Conservation (phyloP, 2,113 vertebrate genomes). For the Syngnathus floridae region DNA sequence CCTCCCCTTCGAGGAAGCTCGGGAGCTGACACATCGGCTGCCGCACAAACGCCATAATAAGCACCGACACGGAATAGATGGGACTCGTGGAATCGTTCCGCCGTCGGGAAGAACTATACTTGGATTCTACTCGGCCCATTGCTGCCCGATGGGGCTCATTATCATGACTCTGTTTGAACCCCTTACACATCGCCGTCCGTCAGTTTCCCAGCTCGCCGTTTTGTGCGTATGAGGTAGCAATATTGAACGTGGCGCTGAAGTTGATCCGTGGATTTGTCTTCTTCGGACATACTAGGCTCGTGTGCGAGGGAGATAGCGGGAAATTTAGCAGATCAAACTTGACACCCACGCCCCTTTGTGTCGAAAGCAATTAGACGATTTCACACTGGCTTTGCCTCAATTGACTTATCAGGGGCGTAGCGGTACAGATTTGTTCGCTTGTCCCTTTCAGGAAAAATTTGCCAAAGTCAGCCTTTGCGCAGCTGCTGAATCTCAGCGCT, state of each 20-base stretch:
- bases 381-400: background rate
- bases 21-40: background rate
- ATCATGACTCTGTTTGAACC: background rate
- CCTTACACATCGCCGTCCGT: background rate
- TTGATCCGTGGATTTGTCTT: background rate
- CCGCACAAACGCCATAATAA: background rate
- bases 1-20: slow-evolving; percentile 6
- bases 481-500: background rate
- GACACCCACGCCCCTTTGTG: background rate
- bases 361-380: background rate
- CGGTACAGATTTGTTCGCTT: background rate
- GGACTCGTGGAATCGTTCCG: background rate
- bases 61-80: slow-evolving; percentile 4
- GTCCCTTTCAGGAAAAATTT: background rate
- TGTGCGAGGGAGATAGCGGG: background rate
- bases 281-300: background rate
- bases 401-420: background rate
- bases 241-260: background rate
- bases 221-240: background rate
- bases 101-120: background rate
- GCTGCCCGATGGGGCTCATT: slow-evolving; percentile 6
- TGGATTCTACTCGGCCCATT: slow-evolving; percentile 2
- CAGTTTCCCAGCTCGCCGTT: background rate
- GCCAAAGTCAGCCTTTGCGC: background rate
- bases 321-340: background rate